Conservation (phyloP, 2,797 vertebrate genomes). For the Hyperoplus lanceolatus region DNA sequence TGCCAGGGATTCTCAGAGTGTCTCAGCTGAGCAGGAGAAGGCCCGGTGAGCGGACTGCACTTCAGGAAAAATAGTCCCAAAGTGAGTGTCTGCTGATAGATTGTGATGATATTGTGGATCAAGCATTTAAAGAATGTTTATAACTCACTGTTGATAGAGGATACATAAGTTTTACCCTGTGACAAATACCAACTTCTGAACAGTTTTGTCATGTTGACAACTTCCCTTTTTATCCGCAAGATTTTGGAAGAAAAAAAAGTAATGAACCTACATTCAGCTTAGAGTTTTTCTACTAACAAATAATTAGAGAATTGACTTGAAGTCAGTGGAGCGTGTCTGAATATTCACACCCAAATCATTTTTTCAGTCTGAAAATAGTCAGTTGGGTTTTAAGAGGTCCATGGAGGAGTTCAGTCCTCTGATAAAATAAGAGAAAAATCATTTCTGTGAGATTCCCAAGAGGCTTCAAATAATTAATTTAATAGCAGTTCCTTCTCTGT, state of each 20-base stretch:
- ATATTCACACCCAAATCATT: slow-evolving; percentile 62
- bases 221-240: slow-evolving; percentile 43
- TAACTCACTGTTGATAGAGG: slow-evolving; percentile 63
- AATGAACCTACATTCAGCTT: slow-evolving; percentile 31
- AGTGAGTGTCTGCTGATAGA: slow-evolving; percentile 43
- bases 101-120: slow-evolving; percentile 53
- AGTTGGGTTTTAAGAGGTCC: slow-evolving; percentile 54
- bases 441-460: slow-evolving; percentile 53
- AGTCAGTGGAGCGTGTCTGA: slow-evolving; percentile 49
- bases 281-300: slow-evolving; percentile 46
- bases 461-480: slow-evolving; percentile 65
- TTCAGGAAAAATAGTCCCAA: slow-evolving; percentile 53
- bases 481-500: slow-evolving; percentile 52
- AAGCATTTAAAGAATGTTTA: slow-evolving; percentile 54
- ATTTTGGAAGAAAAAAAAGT: neutral
- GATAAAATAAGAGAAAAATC: slow-evolving; percentile 57
- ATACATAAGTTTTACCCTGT: slow-evolving; percentile 50
- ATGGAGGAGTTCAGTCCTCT: slow-evolving; percentile 50
- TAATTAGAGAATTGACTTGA: slow-evolving; percentile 56
- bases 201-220: slow-evolving; percentile 32
- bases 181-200: neutral
- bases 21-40: slow-evolving; percentile 76
- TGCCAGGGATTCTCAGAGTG: slow-evolving; percentile 87
- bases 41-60: slow-evolving; percentile 63
- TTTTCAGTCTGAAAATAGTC: slow-evolving; percentile 52